Percentiles rank a stretch among this genome's conserved stretches.
Conservation (phyloP, 2,113 vertebrate genomes). For the Potamarius usumacintae region DNA sequence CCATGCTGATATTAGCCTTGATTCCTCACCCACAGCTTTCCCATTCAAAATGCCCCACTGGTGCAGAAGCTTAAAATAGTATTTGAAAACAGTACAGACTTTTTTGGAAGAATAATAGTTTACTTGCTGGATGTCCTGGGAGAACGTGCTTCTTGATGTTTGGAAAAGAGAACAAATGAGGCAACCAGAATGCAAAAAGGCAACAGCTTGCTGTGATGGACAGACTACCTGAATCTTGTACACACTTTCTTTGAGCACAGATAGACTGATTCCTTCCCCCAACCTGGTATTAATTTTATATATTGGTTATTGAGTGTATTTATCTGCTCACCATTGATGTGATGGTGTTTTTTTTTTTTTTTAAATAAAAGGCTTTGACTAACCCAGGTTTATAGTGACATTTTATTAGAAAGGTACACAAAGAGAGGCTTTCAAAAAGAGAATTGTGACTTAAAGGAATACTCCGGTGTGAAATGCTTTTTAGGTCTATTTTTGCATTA, state of each 20-base stretch:
- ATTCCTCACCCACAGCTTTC: constrained; percentile 81
- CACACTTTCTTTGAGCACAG: background rate
- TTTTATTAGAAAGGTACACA: constrained; percentile 34
- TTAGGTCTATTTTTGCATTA: too few relatives aligned
- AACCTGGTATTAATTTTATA: background rate
- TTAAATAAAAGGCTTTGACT: constrained; percentile 29
- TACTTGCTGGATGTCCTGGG: constrained; percentile 89
- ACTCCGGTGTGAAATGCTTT: too few relatives aligned
- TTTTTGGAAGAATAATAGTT: constrained; percentile 91
- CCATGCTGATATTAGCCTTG: constrained; percentile 71
- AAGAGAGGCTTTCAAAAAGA: background rate
- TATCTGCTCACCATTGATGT: background rate
- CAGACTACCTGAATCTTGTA: background rate
- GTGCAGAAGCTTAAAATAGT: constrained; percentile 85
- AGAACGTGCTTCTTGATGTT: constrained; percentile 65
- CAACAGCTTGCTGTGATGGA: background rate
- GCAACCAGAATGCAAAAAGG: constrained; percentile 12
- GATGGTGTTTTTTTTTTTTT: background rate
- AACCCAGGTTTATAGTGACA: constrained; percentile 1
- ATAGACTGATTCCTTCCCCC: background rate
- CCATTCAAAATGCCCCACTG: constrained; percentile 72
- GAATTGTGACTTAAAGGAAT: background rate
- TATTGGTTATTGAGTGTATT: background rate
- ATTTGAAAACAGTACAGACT: constrained; percentile 86
- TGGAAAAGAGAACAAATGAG: constrained; percentile 24